phyloP scores from a whole-genome alignment of 2,797 vertebrate species.

The Smutsia gigantea region DNA sequence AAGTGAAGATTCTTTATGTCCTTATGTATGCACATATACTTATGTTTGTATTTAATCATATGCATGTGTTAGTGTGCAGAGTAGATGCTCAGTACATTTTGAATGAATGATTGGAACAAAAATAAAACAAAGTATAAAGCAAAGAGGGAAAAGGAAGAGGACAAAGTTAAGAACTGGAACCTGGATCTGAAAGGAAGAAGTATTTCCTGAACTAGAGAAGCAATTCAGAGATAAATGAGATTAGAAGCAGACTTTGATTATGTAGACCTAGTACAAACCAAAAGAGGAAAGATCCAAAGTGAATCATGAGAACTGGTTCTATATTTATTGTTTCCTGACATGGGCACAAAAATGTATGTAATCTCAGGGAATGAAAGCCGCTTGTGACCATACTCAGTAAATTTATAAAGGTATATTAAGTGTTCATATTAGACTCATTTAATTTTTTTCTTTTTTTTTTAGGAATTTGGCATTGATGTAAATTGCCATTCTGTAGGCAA shows the following conservation, averaged over 20 bases:
- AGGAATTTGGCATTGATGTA: constrained; percentile 54
- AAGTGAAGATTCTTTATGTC: not conserved
- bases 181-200: constrained; percentile 13
- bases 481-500: constrained; percentile 65
- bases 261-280: not conserved
- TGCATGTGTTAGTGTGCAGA: not conserved
- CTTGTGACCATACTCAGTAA: not conserved
- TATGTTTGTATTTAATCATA: not conserved
- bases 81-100: not conserved
- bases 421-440: constrained; percentile 46
- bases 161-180: not conserved
- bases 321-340: not conserved
- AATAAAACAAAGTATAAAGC: not conserved
- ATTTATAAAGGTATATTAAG: constrained; percentile 42
- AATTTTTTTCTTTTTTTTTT: constrained; percentile 50
- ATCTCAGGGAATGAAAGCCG: constrained; percentile 18
- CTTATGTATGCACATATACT: not conserved
- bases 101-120: not conserved
- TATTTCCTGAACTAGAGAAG: not conserved
- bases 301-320: not conserved
- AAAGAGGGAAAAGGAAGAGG: not conserved
- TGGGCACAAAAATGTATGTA: not conserved
- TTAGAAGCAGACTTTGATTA: not conserved
- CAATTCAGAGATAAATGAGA: not conserved
- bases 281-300: not conserved